phyloP scores from a whole-genome alignment of 2,888 invertebrate genomes.

The Drosophila picticornis region DNA sequence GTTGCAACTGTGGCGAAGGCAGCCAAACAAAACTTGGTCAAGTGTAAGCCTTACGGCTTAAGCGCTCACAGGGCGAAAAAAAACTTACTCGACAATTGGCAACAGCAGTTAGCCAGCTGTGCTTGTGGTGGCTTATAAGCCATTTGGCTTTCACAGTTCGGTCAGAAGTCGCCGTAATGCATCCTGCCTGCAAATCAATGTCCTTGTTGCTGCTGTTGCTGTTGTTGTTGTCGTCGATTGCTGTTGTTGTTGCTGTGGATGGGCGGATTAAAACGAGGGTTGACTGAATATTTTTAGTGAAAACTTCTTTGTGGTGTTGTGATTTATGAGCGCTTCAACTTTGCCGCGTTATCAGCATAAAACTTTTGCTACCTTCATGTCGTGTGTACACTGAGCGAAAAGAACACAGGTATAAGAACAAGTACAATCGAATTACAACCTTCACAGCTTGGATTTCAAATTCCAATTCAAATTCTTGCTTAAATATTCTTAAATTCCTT shows the following conservation, averaged over 20 bases:
- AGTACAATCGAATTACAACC: neutral
- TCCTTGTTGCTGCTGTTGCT: slow-evolving; percentile 6
- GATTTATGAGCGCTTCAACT: slow-evolving; percentile 79
- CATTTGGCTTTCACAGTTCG: slow-evolving; percentile 35
- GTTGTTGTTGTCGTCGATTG: slow-evolving; percentile 2
- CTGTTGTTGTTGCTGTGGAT: slow-evolving; percentile 1
- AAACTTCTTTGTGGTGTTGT: slow-evolving; percentile 78
- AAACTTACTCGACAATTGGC: slow-evolving; percentile 57
- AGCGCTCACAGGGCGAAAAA: slow-evolving; percentile 28
- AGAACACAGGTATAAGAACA: neutral
- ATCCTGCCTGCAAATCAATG: slow-evolving; percentile 44
- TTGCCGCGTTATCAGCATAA: slow-evolving; percentile 77
- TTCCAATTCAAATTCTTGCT: neutral
- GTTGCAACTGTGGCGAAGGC: slow-evolving; percentile 60
- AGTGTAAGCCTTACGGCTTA: slow-evolving; percentile 70
- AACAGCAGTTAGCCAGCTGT: slow-evolving; percentile 54
- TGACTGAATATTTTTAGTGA: slow-evolving; percentile 69
- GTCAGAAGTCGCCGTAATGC: slow-evolving; percentile 22
- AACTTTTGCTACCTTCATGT: slow-evolving; percentile 65
- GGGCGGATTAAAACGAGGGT: slow-evolving; percentile 32
- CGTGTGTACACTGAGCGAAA: slow-evolving; percentile 4
- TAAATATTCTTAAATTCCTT: neutral
- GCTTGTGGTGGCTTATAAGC: slow-evolving; percentile 60
- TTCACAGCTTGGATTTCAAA: neutral
- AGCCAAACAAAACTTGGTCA: slow-evolving; percentile 62